A percentile compares a stretch with the other conserved stretches of the same genome.
Evolutionary conservation across 2,113 vertebrate genomes (phyloP).

Genomic region (Mugil cephalus): DNA sequence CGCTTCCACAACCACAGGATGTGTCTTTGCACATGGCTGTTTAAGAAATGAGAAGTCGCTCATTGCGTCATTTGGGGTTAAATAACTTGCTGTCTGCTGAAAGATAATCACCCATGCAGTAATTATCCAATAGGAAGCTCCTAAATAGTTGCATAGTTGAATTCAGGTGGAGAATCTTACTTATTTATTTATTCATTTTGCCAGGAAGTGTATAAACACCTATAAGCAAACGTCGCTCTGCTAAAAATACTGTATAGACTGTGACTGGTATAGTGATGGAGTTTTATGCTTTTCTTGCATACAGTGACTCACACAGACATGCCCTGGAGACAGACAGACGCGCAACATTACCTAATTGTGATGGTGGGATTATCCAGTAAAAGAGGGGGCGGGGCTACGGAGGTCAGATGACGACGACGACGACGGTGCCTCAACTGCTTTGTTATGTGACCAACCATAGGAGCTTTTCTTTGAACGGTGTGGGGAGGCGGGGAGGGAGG

Average conservation of each 20-base stretch:
- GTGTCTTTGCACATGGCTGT: no score
- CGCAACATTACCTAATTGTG: slow-evolving; percentile 74
- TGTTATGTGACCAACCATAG: slow-evolving; percentile 52
- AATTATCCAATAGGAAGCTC: no score
- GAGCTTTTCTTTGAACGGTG: slow-evolving; percentile 53
- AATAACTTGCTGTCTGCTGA: no score
- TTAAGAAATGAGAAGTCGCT: no score
- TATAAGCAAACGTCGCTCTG: not conserved
- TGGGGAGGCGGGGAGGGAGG: not conserved
- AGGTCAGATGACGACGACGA: slow-evolving; percentile 56
- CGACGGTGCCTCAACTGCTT: slow-evolving; percentile 31
- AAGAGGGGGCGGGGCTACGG: slow-evolving; percentile 29
- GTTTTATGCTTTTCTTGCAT: not conserved
- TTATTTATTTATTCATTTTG: no score
- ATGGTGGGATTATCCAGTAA: slow-evolving; percentile 51
- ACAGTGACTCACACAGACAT: slow-evolving; percentile 2
- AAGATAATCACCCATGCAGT: no score
- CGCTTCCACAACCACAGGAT: no score
- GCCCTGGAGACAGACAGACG: slow-evolving; percentile 6
- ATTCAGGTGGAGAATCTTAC: no score
- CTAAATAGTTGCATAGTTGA: no score
- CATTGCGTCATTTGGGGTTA: no score
- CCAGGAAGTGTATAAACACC: slow-evolving; percentile 17
- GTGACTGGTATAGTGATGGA: not conserved
- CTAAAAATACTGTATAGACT: not conserved